A percentile compares a stretch with the other conserved stretches of the same genome.
Conservation (phyloP, 2,797 vertebrate species). For the Pantherophis vulpinus region DNA sequence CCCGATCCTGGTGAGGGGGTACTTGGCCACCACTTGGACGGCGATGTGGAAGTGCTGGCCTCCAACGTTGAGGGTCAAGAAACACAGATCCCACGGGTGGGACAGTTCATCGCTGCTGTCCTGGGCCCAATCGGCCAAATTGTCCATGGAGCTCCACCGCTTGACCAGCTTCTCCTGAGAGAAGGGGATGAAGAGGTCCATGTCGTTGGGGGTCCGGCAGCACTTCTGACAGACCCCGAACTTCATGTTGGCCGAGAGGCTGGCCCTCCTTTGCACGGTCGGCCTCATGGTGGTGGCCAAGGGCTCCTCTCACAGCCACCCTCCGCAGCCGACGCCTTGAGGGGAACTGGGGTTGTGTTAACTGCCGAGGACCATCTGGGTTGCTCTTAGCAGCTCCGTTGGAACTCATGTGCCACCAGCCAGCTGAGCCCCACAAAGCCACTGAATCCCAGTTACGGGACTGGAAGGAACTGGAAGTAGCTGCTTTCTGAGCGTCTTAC, state of each 20-base stretch:
- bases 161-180: slow-evolving; percentile 81
- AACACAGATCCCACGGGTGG: slow-evolving; percentile 47
- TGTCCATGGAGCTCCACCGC: slow-evolving; percentile 84
- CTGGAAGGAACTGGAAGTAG: slow-evolving; percentile 7
- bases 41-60: slow-evolving; percentile 83
- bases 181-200: slow-evolving; percentile 77
- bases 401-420: slow-evolving; percentile 13
- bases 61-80: slow-evolving; percentile 84
- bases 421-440: slow-evolving; percentile 48
- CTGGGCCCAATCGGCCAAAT: slow-evolving; percentile 54
- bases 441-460: slow-evolving; percentile 39
- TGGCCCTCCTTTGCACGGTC: slow-evolving; percentile 72
- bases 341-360: accelerated
- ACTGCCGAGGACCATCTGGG: accelerated
- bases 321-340: accelerated
- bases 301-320: accelerated
- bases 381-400: not conserved
- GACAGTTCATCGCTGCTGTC: not conserved
- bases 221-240: slow-evolving; percentile 52
- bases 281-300: slow-evolving; percentile 62
- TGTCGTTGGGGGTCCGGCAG: slow-evolving; percentile 63
- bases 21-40: slow-evolving; percentile 69
- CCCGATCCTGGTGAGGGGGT: slow-evolving; percentile 83
- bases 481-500: slow-evolving; percentile 48
- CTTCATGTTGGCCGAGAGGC: slow-evolving; percentile 80